phyloP scores from a whole-genome alignment of 2,113 vertebrate genomes.

The Gopherus flavomarginatus region DNA sequence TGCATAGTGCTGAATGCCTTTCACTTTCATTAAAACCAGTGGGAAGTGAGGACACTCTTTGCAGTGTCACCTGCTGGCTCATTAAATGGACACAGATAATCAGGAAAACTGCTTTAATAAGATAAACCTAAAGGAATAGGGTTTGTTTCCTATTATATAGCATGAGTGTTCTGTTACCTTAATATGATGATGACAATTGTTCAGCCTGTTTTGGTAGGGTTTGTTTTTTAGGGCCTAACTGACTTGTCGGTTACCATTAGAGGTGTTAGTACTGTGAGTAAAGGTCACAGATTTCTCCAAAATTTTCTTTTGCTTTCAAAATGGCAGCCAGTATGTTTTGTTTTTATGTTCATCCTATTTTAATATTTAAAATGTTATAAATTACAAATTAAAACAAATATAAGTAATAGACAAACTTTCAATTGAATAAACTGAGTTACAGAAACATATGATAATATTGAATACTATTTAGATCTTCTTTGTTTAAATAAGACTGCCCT shows the following conservation, averaged over 20 bases:
- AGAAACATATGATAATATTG: background rate
- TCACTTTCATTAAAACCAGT: background rate
- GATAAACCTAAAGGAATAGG: background rate
- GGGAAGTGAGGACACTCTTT: background rate
- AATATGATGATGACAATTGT: background rate
- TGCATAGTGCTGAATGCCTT: background rate
- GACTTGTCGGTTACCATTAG: background rate
- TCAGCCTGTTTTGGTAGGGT: background rate
- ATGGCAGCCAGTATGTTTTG: background rate
- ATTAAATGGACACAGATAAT: background rate
- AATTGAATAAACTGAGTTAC: background rate
- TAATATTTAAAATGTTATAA: background rate
- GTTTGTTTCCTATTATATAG: background rate
- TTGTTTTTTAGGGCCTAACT: background rate
- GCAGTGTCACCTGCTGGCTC: background rate
- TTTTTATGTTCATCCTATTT: background rate
- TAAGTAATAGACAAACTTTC: background rate
- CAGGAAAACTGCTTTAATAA: background rate
- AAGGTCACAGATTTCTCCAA: background rate
- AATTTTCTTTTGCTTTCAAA: background rate
- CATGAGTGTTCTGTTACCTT: background rate
- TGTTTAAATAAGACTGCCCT: accelerated
- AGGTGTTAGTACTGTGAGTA: background rate
- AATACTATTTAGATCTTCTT: background rate
- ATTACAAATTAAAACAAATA: background rate